Percentiles rank a stretch among this genome's conserved stretches.
Evolutionary conservation across 2,113 vertebrate species (phyloP).

Genomic region (Hippoglossus stenolepis): DNA sequence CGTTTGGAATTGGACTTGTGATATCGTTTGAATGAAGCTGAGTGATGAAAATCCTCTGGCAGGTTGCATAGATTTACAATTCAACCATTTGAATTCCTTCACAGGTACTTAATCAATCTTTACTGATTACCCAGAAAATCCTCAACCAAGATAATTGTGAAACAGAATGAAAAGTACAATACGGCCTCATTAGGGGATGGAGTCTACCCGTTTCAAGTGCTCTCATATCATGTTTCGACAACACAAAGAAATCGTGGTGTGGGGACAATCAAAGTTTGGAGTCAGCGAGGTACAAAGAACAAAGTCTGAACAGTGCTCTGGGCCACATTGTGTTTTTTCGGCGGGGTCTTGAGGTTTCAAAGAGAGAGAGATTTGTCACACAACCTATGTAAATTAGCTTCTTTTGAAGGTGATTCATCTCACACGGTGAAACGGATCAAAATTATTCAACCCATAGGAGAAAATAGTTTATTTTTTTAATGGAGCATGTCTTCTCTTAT

Average conservation of each 20-base stretch:
- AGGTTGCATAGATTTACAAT: conserved; percentile 42
- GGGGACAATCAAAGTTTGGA: conserved; percentile 47
- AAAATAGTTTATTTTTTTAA: conserved; percentile 37
- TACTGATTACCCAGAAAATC: conserved; percentile 23
- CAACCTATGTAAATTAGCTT: conserved; percentile 29
- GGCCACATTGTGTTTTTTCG: conserved; percentile 20
- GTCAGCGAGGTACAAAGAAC: conserved; percentile 38
- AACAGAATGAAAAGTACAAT: conserved; percentile 47
- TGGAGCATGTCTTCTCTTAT: conserved; percentile 10
- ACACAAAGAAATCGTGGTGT: conserved; percentile 48
- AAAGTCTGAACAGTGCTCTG: conserved; percentile 26
- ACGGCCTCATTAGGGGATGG: conserved; percentile 38
- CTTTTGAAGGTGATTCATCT: conserved; percentile 40
- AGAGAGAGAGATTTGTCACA: conserved; percentile 35
- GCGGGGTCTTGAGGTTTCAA: conserved; percentile 20
- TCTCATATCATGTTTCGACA: conserved; percentile 53
- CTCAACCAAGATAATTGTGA: conserved; percentile 45
- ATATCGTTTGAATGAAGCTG: conserved; percentile 14
- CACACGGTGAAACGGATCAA: conserved; percentile 43
- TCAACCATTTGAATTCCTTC: conserved; percentile 9
- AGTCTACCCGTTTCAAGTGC: conserved; percentile 4
- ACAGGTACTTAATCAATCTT: conserved; percentile 39
- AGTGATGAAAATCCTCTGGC: conserved; percentile 6
- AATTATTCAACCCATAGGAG: conserved; percentile 32
- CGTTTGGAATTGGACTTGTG: conserved; percentile 9